Evolutionary conservation across 2,797 vertebrate genomes (phyloP).

Genomic region (Strix occidentalis): DNA sequence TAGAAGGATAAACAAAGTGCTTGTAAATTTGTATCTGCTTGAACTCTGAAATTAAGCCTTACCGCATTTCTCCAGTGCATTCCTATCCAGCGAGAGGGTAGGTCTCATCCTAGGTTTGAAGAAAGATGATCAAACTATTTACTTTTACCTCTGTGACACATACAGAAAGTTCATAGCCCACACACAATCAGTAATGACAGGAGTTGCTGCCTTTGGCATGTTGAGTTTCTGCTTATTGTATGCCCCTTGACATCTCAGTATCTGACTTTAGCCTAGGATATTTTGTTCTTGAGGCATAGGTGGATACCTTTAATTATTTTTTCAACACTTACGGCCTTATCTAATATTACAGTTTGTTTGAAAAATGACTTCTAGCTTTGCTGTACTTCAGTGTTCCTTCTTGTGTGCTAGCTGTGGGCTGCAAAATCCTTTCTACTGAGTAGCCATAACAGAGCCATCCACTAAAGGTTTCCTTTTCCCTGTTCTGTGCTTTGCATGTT

Average conservation of each 20-base stretch:
- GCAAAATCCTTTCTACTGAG: conserved; percentile 27
- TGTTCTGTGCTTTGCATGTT: background rate
- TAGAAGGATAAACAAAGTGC: conserved; percentile 38
- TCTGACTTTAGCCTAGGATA: background rate
- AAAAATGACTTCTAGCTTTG: conserved; percentile 32
- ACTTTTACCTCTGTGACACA: background rate
- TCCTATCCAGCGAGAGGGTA: background rate
- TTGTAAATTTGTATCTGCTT: background rate
- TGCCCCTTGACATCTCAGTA: background rate
- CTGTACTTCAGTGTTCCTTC: background rate
- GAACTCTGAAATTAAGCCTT: background rate
- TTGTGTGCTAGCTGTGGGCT: background rate
- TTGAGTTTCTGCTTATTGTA: background rate
- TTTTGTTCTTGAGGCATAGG: background rate
- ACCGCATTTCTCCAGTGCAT: background rate
- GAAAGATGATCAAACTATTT: background rate
- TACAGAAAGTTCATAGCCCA: background rate
- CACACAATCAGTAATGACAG: background rate
- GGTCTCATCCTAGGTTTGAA: background rate
- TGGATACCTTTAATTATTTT: conserved; percentile 11
- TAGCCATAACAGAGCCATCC: background rate
- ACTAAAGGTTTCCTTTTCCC: background rate
- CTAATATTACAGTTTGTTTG: conserved; percentile 2
- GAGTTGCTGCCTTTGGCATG: background rate
- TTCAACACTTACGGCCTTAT: conserved; percentile 6